Base-by-base conservation (phyloP, 2,888 invertebrate genomes). In the Synanthedon myopaeformis region DNA sequence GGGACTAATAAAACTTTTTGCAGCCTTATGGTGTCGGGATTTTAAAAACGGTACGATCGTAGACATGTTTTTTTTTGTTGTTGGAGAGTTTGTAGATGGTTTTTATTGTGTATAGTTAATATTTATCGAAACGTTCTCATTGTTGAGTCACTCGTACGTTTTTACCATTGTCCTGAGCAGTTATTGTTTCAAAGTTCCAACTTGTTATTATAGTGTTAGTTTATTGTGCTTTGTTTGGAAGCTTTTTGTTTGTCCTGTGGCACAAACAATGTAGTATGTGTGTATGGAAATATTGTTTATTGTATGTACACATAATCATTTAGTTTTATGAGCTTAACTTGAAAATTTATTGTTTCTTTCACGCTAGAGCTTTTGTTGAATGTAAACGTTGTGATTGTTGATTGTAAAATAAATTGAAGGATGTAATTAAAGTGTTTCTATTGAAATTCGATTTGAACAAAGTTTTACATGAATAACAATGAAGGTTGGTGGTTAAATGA, bases 71-170 rank as follows among this genome's bases (percentile, higher is more conserved):
- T 73, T 77, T 70, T 67, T 70, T 60, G 62, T 35, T 12, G 14
- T 45, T 45, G 14, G 45, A 45, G 65, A 66, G 65, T 65, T 66
- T 69, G 62, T 72, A 70, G 67, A 67, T 69, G 72, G 71, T 77
- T 69, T 12, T 45, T 45, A 71, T 72, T 70, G 35, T 35, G 35
- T 10, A 35, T 35, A 35, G 72, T 65, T 61, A 72, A 69, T 74
- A 67, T 76, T 74, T 78, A 68, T 73, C 76, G 76, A 74, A 77
- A 76, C 74, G 74, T 68, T 59, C 58, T 65, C 65, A 72, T 82
- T 83, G 79, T 82, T 75, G 19, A 35, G 35, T 13, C 4, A 12
- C 52, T 11, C 17, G 53, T 35, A 49, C 42, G 56, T 53, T 42
- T 69, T 61, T 61, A 54, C 61, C 59, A 58, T 58, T 61, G 61